Percentiles rank a stretch among this genome's conserved stretches.
Evolutionary conservation across 1,140 invertebrate genomes (phyloP).

Genomic region (Sycophaga agraensis): DNA sequence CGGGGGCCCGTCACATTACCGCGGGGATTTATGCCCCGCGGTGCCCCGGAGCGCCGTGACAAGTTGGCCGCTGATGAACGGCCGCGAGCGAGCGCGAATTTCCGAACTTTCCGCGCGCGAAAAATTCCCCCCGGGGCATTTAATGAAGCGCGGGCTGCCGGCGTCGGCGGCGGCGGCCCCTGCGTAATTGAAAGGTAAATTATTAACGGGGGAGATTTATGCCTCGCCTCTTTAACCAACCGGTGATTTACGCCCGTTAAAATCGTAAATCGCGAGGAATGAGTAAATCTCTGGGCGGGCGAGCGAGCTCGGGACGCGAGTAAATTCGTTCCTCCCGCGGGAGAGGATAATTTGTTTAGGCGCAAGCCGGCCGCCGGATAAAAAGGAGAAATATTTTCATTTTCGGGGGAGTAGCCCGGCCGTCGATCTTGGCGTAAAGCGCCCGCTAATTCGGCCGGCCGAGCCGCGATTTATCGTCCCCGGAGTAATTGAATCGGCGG

Average conservation of each 20-base stretch:
- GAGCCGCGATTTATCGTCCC: too few relatives aligned
- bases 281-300: constrained; percentile 27
- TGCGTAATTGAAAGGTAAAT: constrained; percentile 31
- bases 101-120: constrained; percentile 17
- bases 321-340: constrained; percentile 14
- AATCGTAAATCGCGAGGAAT: constrained; percentile 31
- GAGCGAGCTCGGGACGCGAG: constrained; percentile 3
- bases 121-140: constrained; percentile 8
- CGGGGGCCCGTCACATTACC: constrained; percentile 57
- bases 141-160: constrained; percentile 21
- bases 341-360: constrained; percentile 24
- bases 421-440: too few relatives aligned
- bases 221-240: constrained; percentile 27
- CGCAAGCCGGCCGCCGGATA: too few relatives aligned
- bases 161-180: background rate
- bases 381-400: too few relatives aligned
- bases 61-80: constrained; percentile 59
- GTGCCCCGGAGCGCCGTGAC: constrained; percentile 58
- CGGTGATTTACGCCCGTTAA: constrained; percentile 30
- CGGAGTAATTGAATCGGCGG: too few relatives aligned
- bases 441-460: too few relatives aligned
- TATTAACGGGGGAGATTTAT: constrained; percentile 32
- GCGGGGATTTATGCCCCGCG: constrained; percentile 57
- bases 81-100: constrained; percentile 25
- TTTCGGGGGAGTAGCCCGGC: too few relatives aligned